phyloP scores from a whole-genome alignment of 2,888 invertebrate species.

The Leptothorax acervorum region DNA sequence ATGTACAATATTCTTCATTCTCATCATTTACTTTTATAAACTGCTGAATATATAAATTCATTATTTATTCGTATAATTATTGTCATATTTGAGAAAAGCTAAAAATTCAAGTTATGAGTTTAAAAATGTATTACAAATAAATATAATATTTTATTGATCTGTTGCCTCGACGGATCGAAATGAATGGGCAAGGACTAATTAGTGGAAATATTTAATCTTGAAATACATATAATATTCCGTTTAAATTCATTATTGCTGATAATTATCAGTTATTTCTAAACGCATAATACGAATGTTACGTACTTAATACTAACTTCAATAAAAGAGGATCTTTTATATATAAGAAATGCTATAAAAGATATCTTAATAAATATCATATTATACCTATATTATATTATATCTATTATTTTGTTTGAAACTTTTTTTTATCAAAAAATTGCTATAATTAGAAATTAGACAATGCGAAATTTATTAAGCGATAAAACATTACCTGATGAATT shows the following conservation, averaged over 20 bases:
- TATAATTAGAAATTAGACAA: not conserved
- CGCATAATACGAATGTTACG: not conserved
- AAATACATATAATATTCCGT: not conserved
- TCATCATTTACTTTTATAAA: not conserved
- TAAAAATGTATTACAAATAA: not conserved
- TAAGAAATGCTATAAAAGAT: not conserved
- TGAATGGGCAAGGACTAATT: not conserved
- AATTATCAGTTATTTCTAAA: not conserved
- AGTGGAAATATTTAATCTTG: not conserved
- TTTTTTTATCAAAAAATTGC: not conserved
- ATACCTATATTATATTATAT: too few species aligned
- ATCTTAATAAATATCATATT: not conserved
- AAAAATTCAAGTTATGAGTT: not conserved
- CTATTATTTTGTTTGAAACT: not conserved
- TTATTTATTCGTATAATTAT: not conserved
- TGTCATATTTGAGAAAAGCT: not conserved
- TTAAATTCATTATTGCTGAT: not conserved
- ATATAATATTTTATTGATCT: not conserved
- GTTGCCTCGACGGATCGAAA: not conserved
- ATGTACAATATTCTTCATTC: not conserved
- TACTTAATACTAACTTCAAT: not conserved
- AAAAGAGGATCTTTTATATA: not conserved
- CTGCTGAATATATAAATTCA: not conserved
- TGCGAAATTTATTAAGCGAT: not conserved
- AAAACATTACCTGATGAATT: not conserved